Base-by-base conservation (phyloP, 2,888 invertebrate genomes). In the Erebia ligea region DNA sequence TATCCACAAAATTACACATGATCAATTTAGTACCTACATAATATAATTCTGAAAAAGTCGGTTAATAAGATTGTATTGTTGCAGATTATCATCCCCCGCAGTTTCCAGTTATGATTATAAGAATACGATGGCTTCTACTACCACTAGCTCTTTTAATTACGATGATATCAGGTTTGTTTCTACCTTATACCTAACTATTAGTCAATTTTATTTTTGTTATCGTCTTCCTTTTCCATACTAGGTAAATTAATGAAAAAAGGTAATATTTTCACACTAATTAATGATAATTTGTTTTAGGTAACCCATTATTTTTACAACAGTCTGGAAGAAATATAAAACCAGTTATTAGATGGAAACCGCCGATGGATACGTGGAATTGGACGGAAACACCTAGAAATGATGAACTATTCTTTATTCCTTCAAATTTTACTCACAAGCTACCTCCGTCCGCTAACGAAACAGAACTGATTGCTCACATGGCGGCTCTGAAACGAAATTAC, bases 401-500 rank as follows among this genome's bases (percentile, higher is more conserved):
- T 59, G 86, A 89, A 75, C 92, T 90, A 11, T 89, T 90, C 72
- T 90, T 94, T 77, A 82, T 82, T 45, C 94, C 94, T 8, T 85
- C 86, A 34, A 92, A 94, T 77, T 90, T 87, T 78, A 91, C 87
- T 40, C 94, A 94, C 81, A 92, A 92, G 74, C 82, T 94, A 63
- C 94, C 94, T 1, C 94, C 94, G 9, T 89, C 91, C 17, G 92
- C 92, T 59, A 92, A 93, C 74, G 94, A 93, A 80, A 91, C 92
- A 15, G 92, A 91, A 80, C 80, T 93, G 1, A 84, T 94, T 50
- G 88, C 90, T 19, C 91, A 91, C 71, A 91, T 93, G 90, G 84
- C 88, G 50, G 86, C 88, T 1, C 78, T 93, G 19, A 92, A 90
- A 80, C 79, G 92, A 70, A 93, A 93, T 76, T 92, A 92, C 75